These are phyloP conservation scores for Lipophrys pholis DNA, from an alignment of 2,113 vertebrate genomes.

Conservation along the genomic window DNA sequence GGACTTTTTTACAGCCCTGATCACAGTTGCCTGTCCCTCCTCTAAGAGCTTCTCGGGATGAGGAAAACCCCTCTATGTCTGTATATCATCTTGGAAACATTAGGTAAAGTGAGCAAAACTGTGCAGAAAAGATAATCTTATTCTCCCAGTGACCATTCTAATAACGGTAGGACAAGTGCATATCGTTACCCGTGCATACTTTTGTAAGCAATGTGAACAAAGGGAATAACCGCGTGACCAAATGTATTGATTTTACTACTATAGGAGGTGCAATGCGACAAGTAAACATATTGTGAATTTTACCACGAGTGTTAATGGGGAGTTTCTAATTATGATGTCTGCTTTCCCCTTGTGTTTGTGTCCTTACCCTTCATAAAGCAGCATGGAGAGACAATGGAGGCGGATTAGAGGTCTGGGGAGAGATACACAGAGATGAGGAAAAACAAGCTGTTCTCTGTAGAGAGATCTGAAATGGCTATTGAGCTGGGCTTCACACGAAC, in stretches of 20 bases:
- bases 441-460: constrained; percentile 68
- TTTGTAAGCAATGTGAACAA: background rate
- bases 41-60: background rate
- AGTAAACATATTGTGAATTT: constrained; percentile 28
- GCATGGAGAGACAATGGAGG: constrained; percentile 55
- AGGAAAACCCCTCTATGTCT: background rate
- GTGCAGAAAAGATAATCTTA: background rate
- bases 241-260: background rate
- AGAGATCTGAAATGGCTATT: constrained; percentile 67
- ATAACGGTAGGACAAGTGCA: background rate
- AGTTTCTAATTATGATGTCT: constrained; percentile 56
- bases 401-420: constrained; percentile 63
- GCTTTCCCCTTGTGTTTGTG: constrained; percentile 55
- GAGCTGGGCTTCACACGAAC: constrained; percentile 56
- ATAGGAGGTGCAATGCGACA: constrained; percentile 29
- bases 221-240: constrained; percentile 8
- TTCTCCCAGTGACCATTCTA: background rate
- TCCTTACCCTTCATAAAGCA: constrained; percentile 42
- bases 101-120: background rate
- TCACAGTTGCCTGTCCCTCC: no score
- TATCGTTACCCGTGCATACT: background rate
- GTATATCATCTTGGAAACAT: background rate
- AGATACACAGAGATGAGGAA: constrained; percentile 52
- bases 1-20: no score
- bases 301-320: constrained; percentile 36